phyloP scores from a whole-genome alignment of 2,113 vertebrate genomes.

The Phalacrocorax pelagicus region DNA sequence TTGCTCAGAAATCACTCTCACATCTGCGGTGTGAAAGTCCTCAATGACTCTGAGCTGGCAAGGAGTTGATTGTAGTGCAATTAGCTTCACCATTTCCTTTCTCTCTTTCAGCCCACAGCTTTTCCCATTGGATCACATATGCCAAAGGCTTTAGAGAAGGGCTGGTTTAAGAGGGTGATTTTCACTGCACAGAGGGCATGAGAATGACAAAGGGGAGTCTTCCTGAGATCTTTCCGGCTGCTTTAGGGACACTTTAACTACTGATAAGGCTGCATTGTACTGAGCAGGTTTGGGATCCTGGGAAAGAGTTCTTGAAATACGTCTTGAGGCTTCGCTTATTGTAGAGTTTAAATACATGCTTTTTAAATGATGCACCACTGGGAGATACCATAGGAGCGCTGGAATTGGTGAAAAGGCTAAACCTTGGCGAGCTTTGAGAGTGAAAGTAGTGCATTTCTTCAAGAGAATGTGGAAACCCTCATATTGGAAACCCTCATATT shows the following conservation, averaged over 20 bases:
- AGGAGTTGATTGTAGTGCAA: not conserved
- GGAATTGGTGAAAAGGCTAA: not conserved
- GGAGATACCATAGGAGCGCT: not conserved
- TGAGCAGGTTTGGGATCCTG: not conserved
- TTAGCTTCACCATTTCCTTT: slow-evolving; percentile 1
- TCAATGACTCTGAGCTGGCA: not conserved
- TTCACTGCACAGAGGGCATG: not conserved
- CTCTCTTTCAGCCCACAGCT: not conserved
- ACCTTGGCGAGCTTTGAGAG: not conserved
- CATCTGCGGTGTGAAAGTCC: not conserved
- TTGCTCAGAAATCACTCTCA: fast-evolving
- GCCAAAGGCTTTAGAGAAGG: not conserved
- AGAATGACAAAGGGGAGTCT: not conserved
- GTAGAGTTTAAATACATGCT: not conserved
- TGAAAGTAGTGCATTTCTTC: not conserved
- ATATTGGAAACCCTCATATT: not conserved
- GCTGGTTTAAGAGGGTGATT: not conserved
- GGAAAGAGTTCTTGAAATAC: not conserved
- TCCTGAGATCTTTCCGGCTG: not conserved
- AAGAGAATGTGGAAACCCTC: not conserved
- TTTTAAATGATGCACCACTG: not conserved
- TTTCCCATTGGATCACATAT: not conserved
- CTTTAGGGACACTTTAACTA: not conserved
- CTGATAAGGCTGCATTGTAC: not conserved
- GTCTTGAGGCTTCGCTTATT: not conserved